Percentiles rank a stretch among this genome's conserved stretches.
phyloP scores from a whole-genome alignment of 1,140 invertebrate species.

The Hyles vespertilio region DNA sequence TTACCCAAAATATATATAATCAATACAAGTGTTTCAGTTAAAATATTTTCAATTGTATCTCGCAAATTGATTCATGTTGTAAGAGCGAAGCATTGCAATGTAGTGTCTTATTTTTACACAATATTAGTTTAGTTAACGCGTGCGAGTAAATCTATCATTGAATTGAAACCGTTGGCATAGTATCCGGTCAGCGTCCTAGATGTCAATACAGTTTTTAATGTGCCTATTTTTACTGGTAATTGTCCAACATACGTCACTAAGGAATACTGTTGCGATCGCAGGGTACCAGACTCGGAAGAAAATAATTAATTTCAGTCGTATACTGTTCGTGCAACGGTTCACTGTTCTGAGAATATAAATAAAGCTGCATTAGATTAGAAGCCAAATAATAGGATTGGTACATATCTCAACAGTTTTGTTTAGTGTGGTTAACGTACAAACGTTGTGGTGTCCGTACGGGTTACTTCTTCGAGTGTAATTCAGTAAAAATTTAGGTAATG shows the following conservation, averaged over 20 bases:
- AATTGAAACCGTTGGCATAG: slow-evolving; percentile 56
- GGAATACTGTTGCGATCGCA: slow-evolving; percentile 32
- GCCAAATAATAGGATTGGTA: slow-evolving; percentile 46
- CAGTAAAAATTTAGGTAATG: no score
- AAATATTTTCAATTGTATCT: no score
- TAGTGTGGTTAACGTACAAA: slow-evolving; percentile 7
- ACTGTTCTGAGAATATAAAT: slow-evolving; percentile 56
- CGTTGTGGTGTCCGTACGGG: neutral
- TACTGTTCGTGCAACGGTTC: slow-evolving; percentile 43
- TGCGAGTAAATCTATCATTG: no score
- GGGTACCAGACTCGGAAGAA: slow-evolving; percentile 41
- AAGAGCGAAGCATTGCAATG: no score
- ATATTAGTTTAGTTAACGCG: neutral
- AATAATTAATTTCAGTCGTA: slow-evolving; percentile 64
- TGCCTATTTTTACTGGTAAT: slow-evolving; percentile 67
- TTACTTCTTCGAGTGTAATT: no score
- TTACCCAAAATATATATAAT: neutral
- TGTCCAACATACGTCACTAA: slow-evolving; percentile 61
- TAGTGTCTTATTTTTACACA: neutral
- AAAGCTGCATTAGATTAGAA: slow-evolving; percentile 38
- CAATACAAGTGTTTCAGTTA: no score
- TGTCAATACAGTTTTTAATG: slow-evolving; percentile 59
- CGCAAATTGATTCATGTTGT: no score
- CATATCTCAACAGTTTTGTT: slow-evolving; percentile 20
- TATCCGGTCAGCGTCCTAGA: slow-evolving; percentile 62